phyloP scores from a whole-genome alignment of 2,113 vertebrate species.

The Mustela lutreola region DNA sequence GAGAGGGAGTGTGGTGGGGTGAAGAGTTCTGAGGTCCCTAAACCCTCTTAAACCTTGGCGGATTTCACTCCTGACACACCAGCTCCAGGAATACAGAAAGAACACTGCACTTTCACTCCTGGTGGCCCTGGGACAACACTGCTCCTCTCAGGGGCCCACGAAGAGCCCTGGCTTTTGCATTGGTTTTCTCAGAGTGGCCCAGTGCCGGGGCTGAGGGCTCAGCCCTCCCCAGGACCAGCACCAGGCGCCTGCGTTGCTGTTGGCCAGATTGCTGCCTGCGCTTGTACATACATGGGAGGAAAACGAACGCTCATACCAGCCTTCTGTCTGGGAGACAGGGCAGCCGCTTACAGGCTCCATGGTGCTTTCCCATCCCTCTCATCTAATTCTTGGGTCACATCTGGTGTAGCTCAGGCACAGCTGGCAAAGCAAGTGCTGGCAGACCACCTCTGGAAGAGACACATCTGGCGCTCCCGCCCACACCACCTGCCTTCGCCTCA shows the following conservation, averaged over 20 bases:
- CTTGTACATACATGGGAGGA: background rate
- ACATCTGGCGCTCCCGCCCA: background rate
- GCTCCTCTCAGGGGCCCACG: background rate
- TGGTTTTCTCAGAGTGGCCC: background rate
- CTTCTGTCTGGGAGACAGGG: background rate
- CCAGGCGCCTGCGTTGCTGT: background rate
- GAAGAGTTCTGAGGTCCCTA: background rate
- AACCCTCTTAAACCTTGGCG: background rate
- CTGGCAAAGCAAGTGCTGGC: background rate
- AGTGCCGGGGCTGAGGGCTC: background rate
- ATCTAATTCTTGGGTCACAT: background rate
- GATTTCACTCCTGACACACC: background rate
- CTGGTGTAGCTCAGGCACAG: constrained; percentile 8
- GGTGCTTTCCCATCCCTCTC: background rate
- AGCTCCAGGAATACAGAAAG: background rate
- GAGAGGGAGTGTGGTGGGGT: background rate
- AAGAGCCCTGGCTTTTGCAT: no score
- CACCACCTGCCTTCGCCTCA: background rate
- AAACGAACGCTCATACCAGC: background rate
- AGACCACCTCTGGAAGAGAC: constrained; percentile 17
- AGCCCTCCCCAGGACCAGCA: background rate
- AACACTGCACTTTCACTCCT: background rate
- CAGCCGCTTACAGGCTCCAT: background rate
- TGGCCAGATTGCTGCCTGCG: background rate
- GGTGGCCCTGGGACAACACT: background rate